phyloP scores from a whole-genome alignment of 2,888 invertebrate genomes.

The Conops quadrifasciatus region DNA sequence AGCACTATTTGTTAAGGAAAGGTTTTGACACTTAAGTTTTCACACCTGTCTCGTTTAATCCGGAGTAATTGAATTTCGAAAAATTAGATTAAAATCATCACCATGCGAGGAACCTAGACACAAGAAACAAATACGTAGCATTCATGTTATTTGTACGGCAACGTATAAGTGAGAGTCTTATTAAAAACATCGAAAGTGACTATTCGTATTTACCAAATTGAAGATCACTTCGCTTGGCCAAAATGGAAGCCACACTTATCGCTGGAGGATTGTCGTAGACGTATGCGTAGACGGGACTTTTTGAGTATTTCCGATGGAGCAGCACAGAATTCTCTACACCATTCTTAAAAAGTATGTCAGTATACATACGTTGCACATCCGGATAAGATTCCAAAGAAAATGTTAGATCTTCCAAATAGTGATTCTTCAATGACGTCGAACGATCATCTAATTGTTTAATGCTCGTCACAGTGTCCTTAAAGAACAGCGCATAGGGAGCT shows the following conservation, averaged over 20 bases:
- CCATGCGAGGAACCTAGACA: constrained; percentile 53
- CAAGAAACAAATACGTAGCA: neutral
- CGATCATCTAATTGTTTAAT: constrained; percentile 54
- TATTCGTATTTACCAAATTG: constrained; percentile 66
- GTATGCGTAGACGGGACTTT: constrained; percentile 73
- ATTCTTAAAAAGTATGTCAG: constrained; percentile 72
- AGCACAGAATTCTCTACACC: constrained; percentile 71
- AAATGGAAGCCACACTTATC: constrained; percentile 69
- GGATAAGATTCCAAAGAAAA: constrained; percentile 66
- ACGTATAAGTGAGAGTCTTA: no score
- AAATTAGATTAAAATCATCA: constrained; percentile 54
- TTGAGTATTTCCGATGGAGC: constrained; percentile 68
- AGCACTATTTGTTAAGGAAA: constrained; percentile 37
- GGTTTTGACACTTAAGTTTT: constrained; percentile 36
- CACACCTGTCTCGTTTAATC: constrained; percentile 46
- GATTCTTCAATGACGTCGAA: constrained; percentile 43
- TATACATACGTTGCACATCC: constrained; percentile 67
- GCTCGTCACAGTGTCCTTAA: constrained; percentile 69
- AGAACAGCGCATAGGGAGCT: constrained; percentile 72
- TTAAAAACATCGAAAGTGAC: no score
- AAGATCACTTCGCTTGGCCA: constrained; percentile 66
- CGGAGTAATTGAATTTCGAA: constrained; percentile 45
- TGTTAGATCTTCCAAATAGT: constrained; percentile 45
- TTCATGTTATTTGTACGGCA: no score
- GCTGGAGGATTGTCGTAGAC: constrained; percentile 71